Evolutionary conservation across 2,888 invertebrate genomes (phyloP), one percentile per base, ranked within the genome.

Genomic region (Melinopterus prodromus): DNA sequence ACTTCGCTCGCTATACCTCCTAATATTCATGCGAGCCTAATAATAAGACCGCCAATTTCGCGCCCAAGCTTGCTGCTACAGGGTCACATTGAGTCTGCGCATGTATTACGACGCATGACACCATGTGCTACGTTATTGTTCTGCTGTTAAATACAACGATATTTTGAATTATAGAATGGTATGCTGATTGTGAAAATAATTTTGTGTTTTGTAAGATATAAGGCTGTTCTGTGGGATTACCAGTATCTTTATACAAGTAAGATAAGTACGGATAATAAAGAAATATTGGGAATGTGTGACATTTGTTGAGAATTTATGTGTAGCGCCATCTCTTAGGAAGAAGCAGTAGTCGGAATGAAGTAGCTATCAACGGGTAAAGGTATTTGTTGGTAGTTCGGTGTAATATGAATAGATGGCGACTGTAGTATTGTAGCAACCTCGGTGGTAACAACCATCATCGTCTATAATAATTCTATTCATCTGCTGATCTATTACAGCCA

Each of bases 21-120:
- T 35, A 6, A 4, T 6, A 6, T 79, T 84, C 72, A 79, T 87
- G 85, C 70, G 80, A 71, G 81, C 87, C 86, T 87, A 85, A 78
- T 85, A 84, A 15, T 81, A 86, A 86, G 86, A 87, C 87, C 87
- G 87, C 87, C 87, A 87, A 87, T 87, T 87, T 87, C 86, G 87
- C 87, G 86, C 87, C 86, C 84, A 87, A 86, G 84, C 84, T 84
- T 82, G 76, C 82, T 72, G 79, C 80, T 81, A 84, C 85, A 86
- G 85, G 85, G 85, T 85, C 85, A 85, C 80, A 82, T 78, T 82
- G 84, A 84, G 84, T 82, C 80, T 85, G 85, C 85, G 85, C 84
- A 83, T 74, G 37, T 36, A 35, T 74, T 16, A 36, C 36, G 36
- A 74, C 37, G 74, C 37, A 35, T 37, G n/a, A 26, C 36, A 37